These are phyloP conservation scores for Carassius gibelio DNA, from an alignment of 2,113 vertebrate genomes.

Conservation along the genomic window DNA sequence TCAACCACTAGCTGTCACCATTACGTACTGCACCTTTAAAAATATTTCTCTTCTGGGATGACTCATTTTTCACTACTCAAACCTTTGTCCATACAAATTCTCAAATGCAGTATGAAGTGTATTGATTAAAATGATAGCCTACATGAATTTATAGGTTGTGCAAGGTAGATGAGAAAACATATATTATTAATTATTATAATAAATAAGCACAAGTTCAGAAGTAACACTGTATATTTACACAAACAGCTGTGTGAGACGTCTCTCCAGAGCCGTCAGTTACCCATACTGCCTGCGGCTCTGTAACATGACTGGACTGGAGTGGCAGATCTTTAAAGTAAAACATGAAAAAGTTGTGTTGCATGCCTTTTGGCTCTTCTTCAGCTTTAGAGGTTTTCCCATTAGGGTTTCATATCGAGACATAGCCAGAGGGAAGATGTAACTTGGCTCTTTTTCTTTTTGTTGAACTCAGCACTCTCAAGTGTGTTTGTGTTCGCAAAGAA, in stretches of 20 bases:
- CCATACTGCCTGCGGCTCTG: not conserved
- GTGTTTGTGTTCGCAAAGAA: conserved; percentile 25
- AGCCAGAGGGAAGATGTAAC: conserved; percentile 16
- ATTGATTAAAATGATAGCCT: not conserved
- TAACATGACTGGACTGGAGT: conserved; percentile 53
- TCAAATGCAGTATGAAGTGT: not conserved
- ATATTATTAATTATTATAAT: not conserved
- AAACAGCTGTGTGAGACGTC: not conserved
- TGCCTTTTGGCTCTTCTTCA: not conserved
- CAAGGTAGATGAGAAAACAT: not conserved
- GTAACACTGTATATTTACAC: not conserved
- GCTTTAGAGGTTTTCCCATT: conserved; percentile 15
- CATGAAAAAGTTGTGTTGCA: not conserved
- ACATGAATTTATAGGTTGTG: not conserved
- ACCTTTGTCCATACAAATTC: not conserved
- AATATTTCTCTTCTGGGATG: not conserved
- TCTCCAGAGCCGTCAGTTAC: conserved; percentile 11
- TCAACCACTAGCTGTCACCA: too few relatives aligned
- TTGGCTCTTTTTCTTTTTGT: not conserved
- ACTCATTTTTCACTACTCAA: not conserved
- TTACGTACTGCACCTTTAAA: too few relatives aligned
- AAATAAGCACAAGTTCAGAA: not conserved
- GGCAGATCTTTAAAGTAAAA: conserved; percentile 8
- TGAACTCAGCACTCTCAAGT: not conserved
- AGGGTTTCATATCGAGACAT: conserved; percentile 32